Conservation (phyloP, 2,888 invertebrate species). For the Amaurobius ferox region DNA sequence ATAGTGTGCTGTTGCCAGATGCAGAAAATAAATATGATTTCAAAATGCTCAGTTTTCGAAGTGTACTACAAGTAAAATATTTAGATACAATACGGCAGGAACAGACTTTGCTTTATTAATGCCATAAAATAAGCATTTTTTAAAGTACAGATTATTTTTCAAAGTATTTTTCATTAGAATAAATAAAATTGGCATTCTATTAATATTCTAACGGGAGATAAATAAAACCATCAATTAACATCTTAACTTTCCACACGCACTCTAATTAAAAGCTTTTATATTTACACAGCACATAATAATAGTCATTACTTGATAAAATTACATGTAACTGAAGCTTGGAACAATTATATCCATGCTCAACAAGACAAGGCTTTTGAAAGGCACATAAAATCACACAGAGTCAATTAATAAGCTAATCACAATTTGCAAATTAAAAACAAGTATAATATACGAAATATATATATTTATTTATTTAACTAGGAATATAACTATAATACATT, state of each 20-base stretch:
- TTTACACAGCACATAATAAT: constrained; percentile 50
- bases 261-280: constrained; percentile 27
- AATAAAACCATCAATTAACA: constrained; percentile 5
- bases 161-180: no score
- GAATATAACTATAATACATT: constrained; percentile 12
- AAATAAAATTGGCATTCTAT: no score
- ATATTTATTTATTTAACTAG: constrained; percentile 2
- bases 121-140: no score
- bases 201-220: no score
- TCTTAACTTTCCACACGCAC: not conserved
- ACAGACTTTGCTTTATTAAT: no score
- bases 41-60: no score
- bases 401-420: constrained; percentile 63
- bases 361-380: constrained; percentile 50
- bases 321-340: constrained; percentile 35
- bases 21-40: no score
- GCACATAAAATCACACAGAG: constrained; percentile 70
- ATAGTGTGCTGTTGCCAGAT: no score
- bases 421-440: constrained; percentile 29
- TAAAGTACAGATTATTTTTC: no score
- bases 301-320: constrained; percentile 27
- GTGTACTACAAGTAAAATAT: no score
- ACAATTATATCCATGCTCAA: constrained; percentile 51
- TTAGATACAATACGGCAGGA: no score
- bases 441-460: constrained; percentile 9